These are phyloP conservation scores for Beroe ovata DNA, from an alignment of 37 sponge, comb jelly and placozoan species.

Conservation along the genomic window DNA sequence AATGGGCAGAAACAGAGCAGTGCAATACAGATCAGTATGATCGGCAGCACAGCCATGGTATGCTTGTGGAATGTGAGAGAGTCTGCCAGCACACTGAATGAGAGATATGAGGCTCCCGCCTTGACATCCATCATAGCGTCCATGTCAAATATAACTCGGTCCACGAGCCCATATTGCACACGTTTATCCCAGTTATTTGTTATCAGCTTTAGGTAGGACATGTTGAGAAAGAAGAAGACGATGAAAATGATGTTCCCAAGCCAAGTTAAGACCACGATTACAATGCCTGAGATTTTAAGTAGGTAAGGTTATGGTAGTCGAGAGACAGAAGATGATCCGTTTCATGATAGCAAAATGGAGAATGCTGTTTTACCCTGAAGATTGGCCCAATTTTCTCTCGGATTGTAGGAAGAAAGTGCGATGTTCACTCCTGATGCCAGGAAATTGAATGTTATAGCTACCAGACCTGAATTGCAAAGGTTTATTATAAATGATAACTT, in stretches of 20 bases:
- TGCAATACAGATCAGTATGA: slow-evolving; percentile 11
- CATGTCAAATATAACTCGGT: neutral
- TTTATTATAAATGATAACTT: no score
- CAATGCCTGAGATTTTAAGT: slow-evolving; percentile 30
- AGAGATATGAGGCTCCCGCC: slow-evolving; percentile 5
- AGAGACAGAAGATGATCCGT: no score
- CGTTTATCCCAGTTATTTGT: neutral
- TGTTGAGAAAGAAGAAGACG: slow-evolving; percentile 1
- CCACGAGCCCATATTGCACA: neutral
- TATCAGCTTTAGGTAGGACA: neutral
- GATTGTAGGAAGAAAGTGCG: slow-evolving; percentile 53
- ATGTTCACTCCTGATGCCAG: slow-evolving; percentile 47
- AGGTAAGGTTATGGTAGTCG: no score
- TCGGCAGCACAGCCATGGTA: slow-evolving; percentile 10
- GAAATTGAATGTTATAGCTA: slow-evolving; percentile 22
- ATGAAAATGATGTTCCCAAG: slow-evolving; percentile 38
- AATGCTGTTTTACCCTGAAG: no score
- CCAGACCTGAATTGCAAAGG: slow-evolving; percentile 34
- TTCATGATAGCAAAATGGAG: no score
- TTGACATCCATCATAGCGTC: neutral
- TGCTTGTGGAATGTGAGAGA: slow-evolving; percentile 58
- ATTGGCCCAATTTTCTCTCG: slow-evolving; percentile 61
- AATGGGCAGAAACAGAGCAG: slow-evolving; percentile 10
- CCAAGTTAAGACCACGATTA: slow-evolving; percentile 10
- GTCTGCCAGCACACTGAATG: slow-evolving; percentile 13